Evolutionary conservation across 2,888 invertebrate species (phyloP), one percentile per base, ranked within the genome.

Genomic region (Lithophane semibrunnea): DNA sequence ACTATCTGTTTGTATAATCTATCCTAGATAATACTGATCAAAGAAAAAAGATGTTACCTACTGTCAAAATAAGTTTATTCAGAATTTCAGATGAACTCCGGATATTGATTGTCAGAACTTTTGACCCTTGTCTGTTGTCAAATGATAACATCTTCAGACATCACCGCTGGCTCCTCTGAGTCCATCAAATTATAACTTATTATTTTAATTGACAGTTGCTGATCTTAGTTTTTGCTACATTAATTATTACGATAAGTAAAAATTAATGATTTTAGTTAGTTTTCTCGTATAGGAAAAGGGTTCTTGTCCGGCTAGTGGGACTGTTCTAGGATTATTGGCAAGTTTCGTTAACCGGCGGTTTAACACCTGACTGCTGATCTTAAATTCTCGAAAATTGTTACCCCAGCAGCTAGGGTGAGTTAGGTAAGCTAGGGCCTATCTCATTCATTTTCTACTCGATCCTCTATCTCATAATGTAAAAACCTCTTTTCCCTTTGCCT

Each of bases 41-140:
- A 44, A 56, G 13, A 47, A 60, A 24, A 49, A 21, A 63, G 47
- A 77, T 29, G 5, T 56, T 37, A 29, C 29, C 29, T 29, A 13
- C 13, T 44, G 49, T 42, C 60, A 47, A 79, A 58, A 65, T 16
- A 42, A 75, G n/a, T 74, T 66, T n/a, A 0, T 68, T 64, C 52
- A 64, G 16, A 74, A 37, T 54, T 68, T 75, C 60, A 56, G 66
- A 66, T 69, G 64, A 69, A 69, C 29, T 65, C 42, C 18, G 64
- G n/a, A 47, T 71, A 72, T 82, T 64, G 68, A 56, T 0, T 76
- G 84, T 67, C 73, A 64, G 67, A 84, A 76, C 63, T 80, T 73
- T 84, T n/a, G 58, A 83, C 70, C 73, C 76, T 80, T 63, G 66
- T 80, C 80, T 63, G 69, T 54, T 76, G 76, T 73, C 84, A 80